phyloP scores from a whole-genome alignment of 2,113 vertebrate species.

The Labeo rohita region DNA sequence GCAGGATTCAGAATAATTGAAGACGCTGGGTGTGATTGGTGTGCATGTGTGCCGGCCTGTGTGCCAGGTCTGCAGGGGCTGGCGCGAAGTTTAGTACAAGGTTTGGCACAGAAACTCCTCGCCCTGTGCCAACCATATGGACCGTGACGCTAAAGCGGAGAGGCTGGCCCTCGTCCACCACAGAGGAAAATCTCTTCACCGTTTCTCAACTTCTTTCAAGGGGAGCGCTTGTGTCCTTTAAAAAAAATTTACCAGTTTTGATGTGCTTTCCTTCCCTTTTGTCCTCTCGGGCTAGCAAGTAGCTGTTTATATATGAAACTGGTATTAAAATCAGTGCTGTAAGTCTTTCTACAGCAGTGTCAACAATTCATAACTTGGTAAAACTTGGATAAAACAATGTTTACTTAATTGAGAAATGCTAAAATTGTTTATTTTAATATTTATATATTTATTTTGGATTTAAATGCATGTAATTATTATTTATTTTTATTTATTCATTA shows the following conservation, averaged over 20 bases:
- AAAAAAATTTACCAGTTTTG: not conserved
- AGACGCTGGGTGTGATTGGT: conserved; percentile 43
- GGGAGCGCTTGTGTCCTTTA: not conserved
- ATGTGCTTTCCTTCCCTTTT: not conserved
- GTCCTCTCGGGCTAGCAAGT: not conserved
- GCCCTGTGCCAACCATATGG: conserved; percentile 30
- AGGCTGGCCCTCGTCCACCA: not conserved
- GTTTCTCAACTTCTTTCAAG: not conserved
- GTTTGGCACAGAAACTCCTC: conserved; percentile 16
- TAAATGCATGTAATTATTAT: not conserved
- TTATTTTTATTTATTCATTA: not conserved
- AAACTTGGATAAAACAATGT: not conserved
- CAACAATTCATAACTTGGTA: not conserved
- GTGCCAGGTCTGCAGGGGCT: conserved; percentile 55
- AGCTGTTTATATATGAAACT: not conserved
- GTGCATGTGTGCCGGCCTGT: conserved; percentile 32
- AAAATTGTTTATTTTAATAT: not conserved
- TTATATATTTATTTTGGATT: not conserved
- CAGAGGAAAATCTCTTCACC: not conserved
- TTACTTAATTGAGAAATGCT: not conserved
- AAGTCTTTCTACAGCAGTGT: not conserved
- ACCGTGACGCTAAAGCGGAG: not conserved
- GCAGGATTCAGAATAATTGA: conserved; percentile 5
- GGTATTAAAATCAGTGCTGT: not conserved
- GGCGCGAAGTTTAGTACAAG: conserved; percentile 47